Conservation (phyloP, 2,797 vertebrate genomes). For the Coranthus polyacanthus region DNA sequence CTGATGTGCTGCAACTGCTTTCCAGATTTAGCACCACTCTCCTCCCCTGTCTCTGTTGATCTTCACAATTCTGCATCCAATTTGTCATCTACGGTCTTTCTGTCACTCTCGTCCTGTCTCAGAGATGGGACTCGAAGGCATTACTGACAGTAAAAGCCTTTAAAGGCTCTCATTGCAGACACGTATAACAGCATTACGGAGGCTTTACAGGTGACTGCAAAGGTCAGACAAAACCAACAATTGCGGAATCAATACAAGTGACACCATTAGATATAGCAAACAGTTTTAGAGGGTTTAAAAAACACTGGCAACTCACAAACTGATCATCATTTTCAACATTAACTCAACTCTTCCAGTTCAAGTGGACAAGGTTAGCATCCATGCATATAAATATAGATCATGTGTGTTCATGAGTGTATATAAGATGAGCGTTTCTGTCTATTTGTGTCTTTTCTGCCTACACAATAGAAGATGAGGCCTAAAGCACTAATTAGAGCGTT, state of each 20-base stretch:
- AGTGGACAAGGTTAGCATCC: too few species aligned
- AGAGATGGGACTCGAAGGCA: constrained; percentile 27
- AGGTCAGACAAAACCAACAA: constrained; percentile 27
- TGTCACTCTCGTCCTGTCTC: constrained; percentile 29
- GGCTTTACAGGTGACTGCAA: constrained; percentile 16
- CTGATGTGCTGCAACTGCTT: constrained; percentile 11
- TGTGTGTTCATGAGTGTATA: constrained; percentile 13
- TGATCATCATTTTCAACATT: constrained; percentile 29
- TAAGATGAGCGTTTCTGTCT: constrained; percentile 21
- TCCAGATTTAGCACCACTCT: constrained; percentile 46
- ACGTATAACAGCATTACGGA: constrained; percentile 14
- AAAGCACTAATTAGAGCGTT: constrained; percentile 66
- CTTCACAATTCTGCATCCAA: constrained; percentile 37
- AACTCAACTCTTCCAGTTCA: too few species aligned
- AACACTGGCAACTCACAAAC: constrained; percentile 16
- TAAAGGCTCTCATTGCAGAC: not conserved
- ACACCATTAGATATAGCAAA: constrained; percentile 10
- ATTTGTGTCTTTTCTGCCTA: constrained; percentile 48
- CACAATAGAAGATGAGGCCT: constrained; percentile 45
- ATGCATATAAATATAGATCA: too few species aligned
- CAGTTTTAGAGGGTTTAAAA: constrained; percentile 5
- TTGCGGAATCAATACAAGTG: constrained; percentile 37
- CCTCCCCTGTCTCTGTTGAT: constrained; percentile 27
- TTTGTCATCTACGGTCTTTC: constrained; percentile 40
- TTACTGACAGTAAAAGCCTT: constrained; percentile 23